Evolutionary conservation across 2,797 vertebrate species (phyloP).

Genomic region (Rhyacichthys aspro): DNA sequence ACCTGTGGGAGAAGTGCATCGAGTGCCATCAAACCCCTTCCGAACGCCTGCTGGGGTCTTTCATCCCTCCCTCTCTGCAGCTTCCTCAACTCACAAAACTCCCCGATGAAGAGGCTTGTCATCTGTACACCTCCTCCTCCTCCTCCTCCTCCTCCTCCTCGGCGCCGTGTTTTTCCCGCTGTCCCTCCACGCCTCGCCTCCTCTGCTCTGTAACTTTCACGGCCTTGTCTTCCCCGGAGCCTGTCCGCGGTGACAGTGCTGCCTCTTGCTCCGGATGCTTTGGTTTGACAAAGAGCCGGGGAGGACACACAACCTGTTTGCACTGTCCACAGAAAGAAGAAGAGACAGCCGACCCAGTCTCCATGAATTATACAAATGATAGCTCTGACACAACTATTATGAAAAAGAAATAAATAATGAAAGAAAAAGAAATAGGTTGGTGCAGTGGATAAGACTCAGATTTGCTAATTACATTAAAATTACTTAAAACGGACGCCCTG

Average conservation of each 20-base stretch:
- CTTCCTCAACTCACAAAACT: constrained; percentile 62
- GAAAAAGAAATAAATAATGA: neutral
- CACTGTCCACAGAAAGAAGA: constrained; percentile 8
- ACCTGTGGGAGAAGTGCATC: constrained; percentile 28
- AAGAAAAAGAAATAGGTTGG: no score
- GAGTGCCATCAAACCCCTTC: constrained; percentile 30
- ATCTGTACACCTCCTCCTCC: constrained; percentile 58
- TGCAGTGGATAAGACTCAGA: no score
- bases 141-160: no score
- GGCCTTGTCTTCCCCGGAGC: constrained; percentile 52
- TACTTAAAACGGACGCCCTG: no score
- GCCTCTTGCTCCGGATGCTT: constrained; percentile 51
- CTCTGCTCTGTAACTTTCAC: constrained; percentile 55
- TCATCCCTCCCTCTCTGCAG: constrained; percentile 26
- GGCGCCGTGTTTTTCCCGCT: constrained; percentile 51
- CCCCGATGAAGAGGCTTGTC: constrained; percentile 63
- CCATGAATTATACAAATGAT: constrained; percentile 4
- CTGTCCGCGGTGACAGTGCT: constrained; percentile 53
- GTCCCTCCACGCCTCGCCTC: constrained; percentile 4
- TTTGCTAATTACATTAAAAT: no score
- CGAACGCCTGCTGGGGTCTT: constrained; percentile 26
- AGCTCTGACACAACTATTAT: neutral
- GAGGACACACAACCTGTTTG: constrained; percentile 35
- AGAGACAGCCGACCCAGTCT: neutral
- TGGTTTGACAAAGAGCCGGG: constrained; percentile 43